Percentiles rank a stretch among this genome's conserved stretches.
Conservation (phyloP, 2,113 vertebrate genomes). For the Dipodomys stephensi region DNA sequence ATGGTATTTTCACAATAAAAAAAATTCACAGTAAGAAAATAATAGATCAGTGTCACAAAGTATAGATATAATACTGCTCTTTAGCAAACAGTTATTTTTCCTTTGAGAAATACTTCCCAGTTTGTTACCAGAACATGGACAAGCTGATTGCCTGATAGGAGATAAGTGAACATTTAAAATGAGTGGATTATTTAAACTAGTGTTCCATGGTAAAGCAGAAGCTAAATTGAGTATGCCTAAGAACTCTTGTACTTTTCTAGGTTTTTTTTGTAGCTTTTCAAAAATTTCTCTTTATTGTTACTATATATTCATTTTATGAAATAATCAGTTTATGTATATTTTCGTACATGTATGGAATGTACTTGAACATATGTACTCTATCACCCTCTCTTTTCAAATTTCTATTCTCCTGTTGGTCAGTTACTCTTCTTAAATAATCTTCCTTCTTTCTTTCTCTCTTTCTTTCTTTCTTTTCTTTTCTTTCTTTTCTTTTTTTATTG, state of each 20-base stretch:
- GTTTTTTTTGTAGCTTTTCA: neutral
- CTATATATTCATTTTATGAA: neutral
- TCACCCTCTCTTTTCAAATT: neutral
- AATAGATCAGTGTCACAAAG: neutral
- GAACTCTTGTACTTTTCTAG: too few relatives aligned
- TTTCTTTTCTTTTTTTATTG: too few relatives aligned
- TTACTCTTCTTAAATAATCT: too few relatives aligned
- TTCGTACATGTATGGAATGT: neutral
- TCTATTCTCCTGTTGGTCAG: neutral
- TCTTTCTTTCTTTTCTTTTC: too few relatives aligned
- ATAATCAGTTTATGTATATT: neutral
- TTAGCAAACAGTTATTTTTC: neutral
- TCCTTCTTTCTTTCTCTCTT: neutral
- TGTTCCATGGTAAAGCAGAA: neutral
- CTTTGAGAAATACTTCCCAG: neutral
- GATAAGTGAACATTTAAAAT: neutral
- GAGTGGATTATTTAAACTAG: neutral
- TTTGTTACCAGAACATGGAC: neutral
- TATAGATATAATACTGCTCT: neutral
- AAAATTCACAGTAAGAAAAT: slow-evolving; percentile 9
- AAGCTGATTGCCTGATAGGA: neutral
- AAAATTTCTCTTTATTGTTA: neutral
- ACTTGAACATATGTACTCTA: neutral
- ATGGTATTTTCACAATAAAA: too few relatives aligned
- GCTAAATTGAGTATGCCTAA: neutral